Base-by-base conservation (phyloP, 1,140 invertebrate species). In the Ditylenchus dipsaci region DNA sequence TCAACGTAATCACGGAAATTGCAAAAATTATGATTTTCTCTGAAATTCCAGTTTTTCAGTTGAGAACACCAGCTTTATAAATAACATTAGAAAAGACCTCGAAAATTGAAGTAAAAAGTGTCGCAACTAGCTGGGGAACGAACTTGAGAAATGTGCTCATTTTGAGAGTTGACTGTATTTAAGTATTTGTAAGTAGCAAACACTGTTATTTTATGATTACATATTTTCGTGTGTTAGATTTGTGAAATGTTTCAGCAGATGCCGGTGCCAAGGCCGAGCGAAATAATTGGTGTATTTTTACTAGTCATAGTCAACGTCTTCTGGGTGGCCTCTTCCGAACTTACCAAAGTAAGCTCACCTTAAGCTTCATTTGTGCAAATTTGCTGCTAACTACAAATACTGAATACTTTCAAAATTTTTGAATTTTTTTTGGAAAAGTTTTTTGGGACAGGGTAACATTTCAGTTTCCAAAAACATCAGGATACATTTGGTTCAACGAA, bases 271-370 rank as follows among this genome's bases (percentile, higher is more conserved):
- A 38, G 11, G n/a, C 21, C 29, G 62, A 65, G 43, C 38, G 30
- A 67, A 49, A 45, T 70, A n/a, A 26, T 76, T 21, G 75, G 75
- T 15, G 57, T 76, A 13, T 59, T 72, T 13, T 33, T 76, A 33
- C 63, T 76, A 13, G 15, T 76, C 13, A 30, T 76, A 59, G 75
- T 76, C n/a, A 76, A 76, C 58, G 30, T 75, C 23, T 67, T 76
- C 38, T 76, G 76, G 68, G 76, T 76, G 27, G 29, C 56, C 29
- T 75, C 63, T 7, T 66, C 74, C n/a, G 74, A 76, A 57, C n/a
- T 76, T 21, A 77, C 74, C 9, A 75, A 70, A 69, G 69, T 73
- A 42, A 30, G 23, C 27, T 59, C 13, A 11, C 19, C 11, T 23
- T 38, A 11, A 9, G 57, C 21, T 45, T 45, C n/a, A 13, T 45